phyloP scores from a whole-genome alignment of 1,140 invertebrate species.

The Zeugodacus cucurbitae region DNA sequence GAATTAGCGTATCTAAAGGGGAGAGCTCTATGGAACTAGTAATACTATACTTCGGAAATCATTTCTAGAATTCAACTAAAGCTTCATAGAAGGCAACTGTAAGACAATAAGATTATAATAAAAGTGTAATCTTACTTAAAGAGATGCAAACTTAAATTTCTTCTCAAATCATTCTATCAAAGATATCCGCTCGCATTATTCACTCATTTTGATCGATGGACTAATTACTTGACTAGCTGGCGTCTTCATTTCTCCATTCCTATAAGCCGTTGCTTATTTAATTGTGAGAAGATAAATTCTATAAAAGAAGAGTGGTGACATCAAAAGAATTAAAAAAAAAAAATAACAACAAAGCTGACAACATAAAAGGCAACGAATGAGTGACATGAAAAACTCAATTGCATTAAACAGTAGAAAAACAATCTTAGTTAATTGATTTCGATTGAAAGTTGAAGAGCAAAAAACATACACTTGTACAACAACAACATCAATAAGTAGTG shows the following conservation, averaged over 20 bases:
- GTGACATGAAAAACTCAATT: not conserved
- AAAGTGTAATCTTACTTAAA: too few species aligned
- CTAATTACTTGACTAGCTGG: not conserved
- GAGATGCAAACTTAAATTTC: too few species aligned
- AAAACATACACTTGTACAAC: not conserved
- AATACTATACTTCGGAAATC: too few species aligned
- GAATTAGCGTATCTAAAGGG: too few species aligned
- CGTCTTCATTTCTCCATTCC: not conserved
- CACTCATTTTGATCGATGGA: not conserved
- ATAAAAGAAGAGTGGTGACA: not conserved
- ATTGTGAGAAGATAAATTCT: not conserved
- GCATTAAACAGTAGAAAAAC: not conserved
- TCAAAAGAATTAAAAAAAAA: not conserved
- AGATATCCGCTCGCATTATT: too few species aligned
- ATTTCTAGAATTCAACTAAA: too few species aligned
- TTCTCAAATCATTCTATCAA: too few species aligned
- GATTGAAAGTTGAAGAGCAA: constrained; percentile 17
- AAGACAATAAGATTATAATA: too few species aligned
- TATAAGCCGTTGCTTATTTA: not conserved
- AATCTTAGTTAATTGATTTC: not conserved
- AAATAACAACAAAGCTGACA: not conserved
- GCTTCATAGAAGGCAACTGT: too few species aligned
- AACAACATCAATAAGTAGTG: not conserved
- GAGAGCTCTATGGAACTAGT: too few species aligned
- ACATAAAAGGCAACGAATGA: not conserved